Conservation (phyloP, 2,888 invertebrate genomes). For the Apeira syringaria region DNA sequence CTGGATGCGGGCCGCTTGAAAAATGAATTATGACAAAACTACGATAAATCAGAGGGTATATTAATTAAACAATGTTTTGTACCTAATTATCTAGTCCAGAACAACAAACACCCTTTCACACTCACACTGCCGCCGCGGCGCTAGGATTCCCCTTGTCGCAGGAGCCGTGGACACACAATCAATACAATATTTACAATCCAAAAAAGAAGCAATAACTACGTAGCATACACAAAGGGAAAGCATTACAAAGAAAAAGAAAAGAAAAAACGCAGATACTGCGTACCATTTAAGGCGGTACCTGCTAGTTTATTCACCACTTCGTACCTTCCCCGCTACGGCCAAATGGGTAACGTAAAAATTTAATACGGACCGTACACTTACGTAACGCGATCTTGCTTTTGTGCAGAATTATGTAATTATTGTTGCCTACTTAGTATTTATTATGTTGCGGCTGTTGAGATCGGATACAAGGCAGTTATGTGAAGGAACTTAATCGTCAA, state of each 20-base stretch:
- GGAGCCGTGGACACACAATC: too few relatives aligned
- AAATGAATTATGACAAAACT: too few relatives aligned
- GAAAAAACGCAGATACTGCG: slow-evolving; percentile 20
- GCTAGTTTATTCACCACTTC: slow-evolving; percentile 46
- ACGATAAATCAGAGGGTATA: too few relatives aligned
- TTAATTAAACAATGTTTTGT: too few relatives aligned
- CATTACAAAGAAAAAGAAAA: slow-evolving; percentile 16
- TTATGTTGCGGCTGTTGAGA: slow-evolving; percentile 1
- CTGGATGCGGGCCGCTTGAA: too few relatives aligned
- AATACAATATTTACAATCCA: neutral
- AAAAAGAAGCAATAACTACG: neutral
- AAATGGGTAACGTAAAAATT: slow-evolving; percentile 32
- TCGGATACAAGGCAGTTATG: neutral
- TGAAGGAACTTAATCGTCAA: neutral
- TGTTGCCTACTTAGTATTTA: slow-evolving; percentile 9
- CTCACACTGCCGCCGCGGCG: too few relatives aligned
- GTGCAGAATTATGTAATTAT: slow-evolving; percentile 14
- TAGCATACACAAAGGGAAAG: neutral
- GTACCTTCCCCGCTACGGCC: slow-evolving; percentile 26
- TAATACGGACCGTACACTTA: slow-evolving; percentile 30
- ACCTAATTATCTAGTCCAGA: too few relatives aligned
- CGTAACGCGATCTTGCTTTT: slow-evolving; percentile 12
- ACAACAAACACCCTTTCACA: too few relatives aligned
- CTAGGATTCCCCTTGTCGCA: too few relatives aligned
- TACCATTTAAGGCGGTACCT: slow-evolving; percentile 35